A percentile compares a stretch with the other conserved stretches of the same genome.
phyloP scores from a whole-genome alignment of 2,113 vertebrate genomes.

The Anguilla japonica region DNA sequence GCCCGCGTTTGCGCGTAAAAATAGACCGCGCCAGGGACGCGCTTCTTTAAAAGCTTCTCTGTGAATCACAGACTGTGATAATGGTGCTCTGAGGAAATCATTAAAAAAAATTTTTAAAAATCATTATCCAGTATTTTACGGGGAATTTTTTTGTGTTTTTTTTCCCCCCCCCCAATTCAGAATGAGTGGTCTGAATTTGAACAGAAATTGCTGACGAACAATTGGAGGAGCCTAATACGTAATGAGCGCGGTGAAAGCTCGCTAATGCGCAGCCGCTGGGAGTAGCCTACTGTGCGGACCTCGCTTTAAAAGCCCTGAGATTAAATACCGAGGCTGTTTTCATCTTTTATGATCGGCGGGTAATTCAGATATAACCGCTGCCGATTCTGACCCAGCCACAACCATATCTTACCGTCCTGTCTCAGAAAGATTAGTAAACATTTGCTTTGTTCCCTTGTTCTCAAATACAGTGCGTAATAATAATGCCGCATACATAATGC shows the following conservation, averaged over 20 bases:
- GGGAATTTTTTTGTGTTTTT: not conserved
- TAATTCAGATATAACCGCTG: not conserved
- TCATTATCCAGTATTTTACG: not conserved
- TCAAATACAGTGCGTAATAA: no score
- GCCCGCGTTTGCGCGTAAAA: no score
- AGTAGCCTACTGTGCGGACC: not conserved
- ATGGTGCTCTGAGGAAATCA: not conserved
- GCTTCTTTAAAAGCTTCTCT: no score
- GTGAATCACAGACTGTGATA: not conserved
- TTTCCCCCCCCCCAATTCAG: not conserved
- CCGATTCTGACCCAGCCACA: not conserved
- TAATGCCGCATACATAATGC: no score
- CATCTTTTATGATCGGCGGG: not conserved
- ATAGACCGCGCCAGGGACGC: no score
- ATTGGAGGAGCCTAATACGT: not conserved
- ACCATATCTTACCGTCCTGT: not conserved
- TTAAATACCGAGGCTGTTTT: not conserved
- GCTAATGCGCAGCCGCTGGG: not conserved
- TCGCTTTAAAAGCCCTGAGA: not conserved
- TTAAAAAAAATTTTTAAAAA: not conserved
- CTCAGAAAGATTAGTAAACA: not conserved
- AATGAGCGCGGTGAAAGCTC: not conserved
- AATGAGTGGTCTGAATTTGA: not conserved
- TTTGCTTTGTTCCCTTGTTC: not conserved
- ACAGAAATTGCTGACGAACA: not conserved